Evolutionary conservation across 1,140 invertebrate species (phyloP).

Genomic region (Globodera ellingtonae): DNA sequence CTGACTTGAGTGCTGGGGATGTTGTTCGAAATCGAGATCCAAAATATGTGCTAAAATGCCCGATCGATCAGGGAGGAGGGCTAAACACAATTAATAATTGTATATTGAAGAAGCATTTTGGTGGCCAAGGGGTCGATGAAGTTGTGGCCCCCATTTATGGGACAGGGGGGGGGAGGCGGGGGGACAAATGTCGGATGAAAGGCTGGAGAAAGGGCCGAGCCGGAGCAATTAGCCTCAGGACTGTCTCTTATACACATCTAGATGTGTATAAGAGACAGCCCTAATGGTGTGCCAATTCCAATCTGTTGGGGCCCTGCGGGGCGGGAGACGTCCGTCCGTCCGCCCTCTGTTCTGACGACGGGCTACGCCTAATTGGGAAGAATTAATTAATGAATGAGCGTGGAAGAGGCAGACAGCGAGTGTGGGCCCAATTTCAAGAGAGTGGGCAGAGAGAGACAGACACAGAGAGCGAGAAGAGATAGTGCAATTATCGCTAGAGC

Average conservation of each 20-base stretch:
- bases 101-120: too few species aligned
- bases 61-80: too few species aligned
- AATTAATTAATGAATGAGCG: constrained; percentile 9
- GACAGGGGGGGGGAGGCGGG: neutral
- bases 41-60: too few species aligned
- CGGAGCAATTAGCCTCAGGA: constrained; percentile 14
- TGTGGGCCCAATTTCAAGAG: neutral
- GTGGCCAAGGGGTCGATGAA: neutral
- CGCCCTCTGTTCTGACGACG: neutral
- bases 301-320: constrained; percentile 27
- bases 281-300: constrained; percentile 29
- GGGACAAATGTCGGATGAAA: neutral
- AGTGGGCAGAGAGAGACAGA: neutral
- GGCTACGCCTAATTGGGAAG: constrained; percentile 8
- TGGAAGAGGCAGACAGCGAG: neutral
- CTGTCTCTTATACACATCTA: too few species aligned
- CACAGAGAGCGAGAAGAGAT: neutral
- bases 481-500: neutral
- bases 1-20: too few species aligned
- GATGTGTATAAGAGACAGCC: too few species aligned
- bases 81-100: too few species aligned
- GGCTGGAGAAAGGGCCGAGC: neutral
- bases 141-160: neutral
- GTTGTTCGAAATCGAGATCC: too few species aligned
- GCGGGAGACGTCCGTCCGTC: constrained; percentile 2